A percentile compares a stretch with the other conserved stretches of the same genome.
Evolutionary conservation across 1,140 invertebrate genomes (phyloP).

Genomic region (Mya arenaria): DNA sequence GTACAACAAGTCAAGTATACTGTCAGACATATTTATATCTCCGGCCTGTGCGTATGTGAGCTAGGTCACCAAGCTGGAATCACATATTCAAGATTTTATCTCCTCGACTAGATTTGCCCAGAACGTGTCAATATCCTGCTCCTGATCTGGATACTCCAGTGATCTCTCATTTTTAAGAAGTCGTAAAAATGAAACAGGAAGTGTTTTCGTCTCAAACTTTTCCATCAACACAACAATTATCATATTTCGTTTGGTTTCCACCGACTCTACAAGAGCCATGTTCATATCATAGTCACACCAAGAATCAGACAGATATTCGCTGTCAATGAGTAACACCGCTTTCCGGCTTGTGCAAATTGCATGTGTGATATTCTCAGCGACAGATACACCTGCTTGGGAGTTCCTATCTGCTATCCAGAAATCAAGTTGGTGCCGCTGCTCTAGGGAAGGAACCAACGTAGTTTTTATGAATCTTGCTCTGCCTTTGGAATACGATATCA

Average conservation of each 20-base stretch:
- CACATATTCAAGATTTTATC: too few relatives aligned
- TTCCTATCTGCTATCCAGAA: conserved; percentile 30
- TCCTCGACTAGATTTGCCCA: too few relatives aligned
- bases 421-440: not conserved
- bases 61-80: too few relatives aligned
- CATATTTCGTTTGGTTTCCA: conserved; percentile 15
- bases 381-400: not conserved
- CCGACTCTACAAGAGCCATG: conserved; percentile 31
- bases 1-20: too few relatives aligned
- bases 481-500: conserved; percentile 19
- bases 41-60: too few relatives aligned
- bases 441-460: conserved; percentile 21
- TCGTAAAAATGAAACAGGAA: too few relatives aligned
- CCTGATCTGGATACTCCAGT: too few relatives aligned
- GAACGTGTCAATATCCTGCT: too few relatives aligned
- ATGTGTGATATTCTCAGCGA: conserved; percentile 29
- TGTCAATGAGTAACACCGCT: conserved; percentile 25
- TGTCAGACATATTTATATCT: too few relatives aligned
- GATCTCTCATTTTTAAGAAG: too few relatives aligned
- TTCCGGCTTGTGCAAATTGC: conserved; percentile 25
- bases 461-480: conserved; percentile 21
- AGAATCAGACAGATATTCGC: not conserved
- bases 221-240: conserved; percentile 36
- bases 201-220: too few relatives aligned
- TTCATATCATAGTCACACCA: conserved; percentile 44